A percentile compares a stretch with the other conserved stretches of the same genome.
Evolutionary conservation across 2,113 vertebrate species (phyloP).

Genomic region (Callochromis pleurospilus): DNA sequence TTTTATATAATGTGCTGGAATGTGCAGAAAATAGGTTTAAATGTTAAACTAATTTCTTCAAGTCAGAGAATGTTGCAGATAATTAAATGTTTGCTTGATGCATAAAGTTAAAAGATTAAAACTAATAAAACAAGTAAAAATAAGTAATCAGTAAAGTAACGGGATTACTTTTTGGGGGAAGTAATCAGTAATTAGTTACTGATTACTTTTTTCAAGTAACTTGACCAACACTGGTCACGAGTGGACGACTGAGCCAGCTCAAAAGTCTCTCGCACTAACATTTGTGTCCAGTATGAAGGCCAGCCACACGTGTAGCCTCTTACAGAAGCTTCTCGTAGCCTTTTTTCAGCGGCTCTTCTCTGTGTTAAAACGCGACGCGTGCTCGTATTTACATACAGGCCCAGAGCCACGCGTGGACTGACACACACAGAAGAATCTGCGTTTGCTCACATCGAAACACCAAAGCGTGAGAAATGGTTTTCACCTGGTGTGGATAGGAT

Average conservation of each 20-base stretch:
- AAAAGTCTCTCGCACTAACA: background rate
- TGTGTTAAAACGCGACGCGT: background rate
- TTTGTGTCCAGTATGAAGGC: background rate
- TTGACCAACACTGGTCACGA: too few species aligned
- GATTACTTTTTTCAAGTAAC: too few species aligned
- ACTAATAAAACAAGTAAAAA: too few species aligned
- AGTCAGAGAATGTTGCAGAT: too few species aligned
- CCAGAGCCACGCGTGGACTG: background rate
- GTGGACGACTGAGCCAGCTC: accelerated
- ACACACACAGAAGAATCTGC: background rate
- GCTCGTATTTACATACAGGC: background rate
- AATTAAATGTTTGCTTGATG: too few species aligned
- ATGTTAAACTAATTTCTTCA: too few species aligned
- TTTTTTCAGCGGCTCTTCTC: background rate
- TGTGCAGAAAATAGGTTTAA: too few species aligned
- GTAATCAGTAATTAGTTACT: too few species aligned
- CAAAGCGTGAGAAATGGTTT: conserved; percentile 40
- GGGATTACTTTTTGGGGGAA: too few species aligned
- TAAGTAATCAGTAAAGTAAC: too few species aligned
- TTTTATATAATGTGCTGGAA: too few species aligned
- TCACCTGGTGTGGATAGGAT: conserved; percentile 56
- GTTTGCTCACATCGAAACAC: background rate
- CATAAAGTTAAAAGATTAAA: too few species aligned
- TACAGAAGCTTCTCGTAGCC: background rate
- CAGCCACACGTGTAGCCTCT: background rate